Conservation (phyloP, 2,888 invertebrate species). For the Clepsis dumicolana region DNA sequence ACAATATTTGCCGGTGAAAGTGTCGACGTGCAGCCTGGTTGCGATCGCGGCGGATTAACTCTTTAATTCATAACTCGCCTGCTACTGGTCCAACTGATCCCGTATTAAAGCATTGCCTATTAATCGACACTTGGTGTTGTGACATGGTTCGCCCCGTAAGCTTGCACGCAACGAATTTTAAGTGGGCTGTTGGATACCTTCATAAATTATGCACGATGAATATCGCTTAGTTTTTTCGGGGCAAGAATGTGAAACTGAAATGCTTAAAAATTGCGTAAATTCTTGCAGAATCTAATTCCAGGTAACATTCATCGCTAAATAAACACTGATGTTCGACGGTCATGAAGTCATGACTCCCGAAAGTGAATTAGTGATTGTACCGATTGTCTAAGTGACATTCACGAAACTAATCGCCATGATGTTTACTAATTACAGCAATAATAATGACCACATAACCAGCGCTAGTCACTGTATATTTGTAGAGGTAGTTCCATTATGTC, state of each 20-base stretch:
- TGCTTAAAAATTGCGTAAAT: too few relatives aligned
- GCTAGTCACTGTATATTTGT: not conserved
- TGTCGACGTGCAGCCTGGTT: constrained; percentile 48
- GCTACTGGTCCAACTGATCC: constrained; percentile 10
- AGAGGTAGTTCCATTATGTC: not conserved
- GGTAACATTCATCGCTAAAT: too few relatives aligned
- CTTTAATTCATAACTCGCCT: constrained; percentile 1
- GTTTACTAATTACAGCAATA: not conserved
- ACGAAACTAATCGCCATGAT: not conserved
- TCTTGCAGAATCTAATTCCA: too few relatives aligned
- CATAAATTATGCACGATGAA: too few relatives aligned
- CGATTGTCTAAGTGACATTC: not conserved
- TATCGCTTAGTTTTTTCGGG: too few relatives aligned
- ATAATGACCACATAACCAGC: not conserved
- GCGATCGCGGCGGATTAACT: constrained; percentile 33
- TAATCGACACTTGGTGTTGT: constrained; percentile 7
- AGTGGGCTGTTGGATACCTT: not conserved
- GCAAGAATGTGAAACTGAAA: too few relatives aligned
- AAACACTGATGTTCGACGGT: too few relatives aligned
- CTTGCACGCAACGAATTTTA: constrained; percentile 20
- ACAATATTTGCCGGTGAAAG: constrained; percentile 47
- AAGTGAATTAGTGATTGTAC: not conserved
- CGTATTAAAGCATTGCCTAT: constrained; percentile 22
- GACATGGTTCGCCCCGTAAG: constrained; percentile 24
- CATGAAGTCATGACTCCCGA: too few relatives aligned